Evolutionary conservation across 2,888 invertebrate genomes (phyloP), one percentile per base, ranked within the genome.

Genomic region (Cartodere bifasciata): DNA sequence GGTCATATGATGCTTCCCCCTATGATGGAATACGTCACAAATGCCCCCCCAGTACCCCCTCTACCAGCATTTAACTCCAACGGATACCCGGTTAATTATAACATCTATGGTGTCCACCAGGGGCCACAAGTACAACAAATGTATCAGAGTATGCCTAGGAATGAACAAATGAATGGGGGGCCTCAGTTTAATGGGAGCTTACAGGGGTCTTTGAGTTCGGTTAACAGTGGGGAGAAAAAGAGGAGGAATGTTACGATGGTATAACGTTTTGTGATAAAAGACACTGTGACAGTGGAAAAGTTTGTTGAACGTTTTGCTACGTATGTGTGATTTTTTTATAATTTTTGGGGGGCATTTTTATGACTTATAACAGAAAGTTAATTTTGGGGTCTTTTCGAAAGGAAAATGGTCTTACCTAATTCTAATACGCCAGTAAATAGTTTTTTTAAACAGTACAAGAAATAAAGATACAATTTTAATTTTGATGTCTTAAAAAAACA

Each of bases 211-310:
- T 52, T 70, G 48, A 67, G 62, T 39, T 70, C 70, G 2, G 68
- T 70, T 17, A 68, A 67, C 43, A 64, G 64, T 40, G 64, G 63
- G 9, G 65, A 65, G 38, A 65, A 67, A 47, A 68, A 68, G 47
- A 58, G 68, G 41, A 50, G 72, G 26, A 72, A 70, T 48, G 67
- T 72, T 16, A 72, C 72, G 23, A 71, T 70, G 70, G 72, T 72
- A 38, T 70, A 60, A 62, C 58, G 50, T 43, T 54, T 50, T 47
- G 55, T 58, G 42, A 43, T 53, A 27, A 31, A 16, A 16, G 36
- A 36, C 23, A 36, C 29, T 11, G 32, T 36, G 29, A 35, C 31
- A n/a, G 27, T 31, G 13, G 35, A 35, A 28, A 31, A n/a, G n/a
- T n/a, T n/a, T n/a, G n/a, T n/a, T n/a, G n/a, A n/a, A n/a, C n/a